Base-by-base conservation (phyloP, 2,113 vertebrate species). In the Sebastes fasciatus region DNA sequence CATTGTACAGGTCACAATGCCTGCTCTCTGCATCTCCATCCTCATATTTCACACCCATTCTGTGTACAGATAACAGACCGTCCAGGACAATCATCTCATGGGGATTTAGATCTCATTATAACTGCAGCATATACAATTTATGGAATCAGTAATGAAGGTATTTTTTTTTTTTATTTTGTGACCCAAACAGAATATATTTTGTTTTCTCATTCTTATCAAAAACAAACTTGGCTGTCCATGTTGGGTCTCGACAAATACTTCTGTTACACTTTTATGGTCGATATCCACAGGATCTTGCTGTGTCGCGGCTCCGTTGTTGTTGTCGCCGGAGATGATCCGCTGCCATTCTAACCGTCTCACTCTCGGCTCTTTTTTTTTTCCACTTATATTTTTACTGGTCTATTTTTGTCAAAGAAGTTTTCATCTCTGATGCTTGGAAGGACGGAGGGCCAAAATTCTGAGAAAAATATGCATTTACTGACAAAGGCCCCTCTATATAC, bases 41-140 rank as follows among this genome's bases (percentile, higher is more conserved):
- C 75, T 67, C 70, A 52, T 34, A 9, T 60, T 43, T 40, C 1
- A 85, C 67, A 75, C 8, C 4, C 23, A 7, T 63, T 74, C 43
- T 68, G 6, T 68, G 40, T 14, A 65, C 45, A 61, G 58, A 66
- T 13, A 61, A 42, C 57, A 72, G 63, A 86, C 74, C 64, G 9
- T 13, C 5, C n/a, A 51, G 74, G 82, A 66, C 73, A 49, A 21
- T 69, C 71, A 52, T 52, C 42, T 73, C 34, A 48, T 58, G 19
- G 45, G 66, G 72, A 13, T 14, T 89, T 76, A 79, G 81, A 89
- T 80, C 49, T 86, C 69, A 54, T 12, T 26, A 4, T 60, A 57
- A 48, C 16, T 60, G 19, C 7, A 64, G 14, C 19, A 8, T 11
- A 51, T 9, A 4, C 6, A 73, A 11, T n/a, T 52, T 69, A 3